Evolutionary conservation across 2,888 invertebrate genomes (phyloP), one percentile per base, ranked within the genome.

Genomic region (Melikaiella ostensackeni): DNA sequence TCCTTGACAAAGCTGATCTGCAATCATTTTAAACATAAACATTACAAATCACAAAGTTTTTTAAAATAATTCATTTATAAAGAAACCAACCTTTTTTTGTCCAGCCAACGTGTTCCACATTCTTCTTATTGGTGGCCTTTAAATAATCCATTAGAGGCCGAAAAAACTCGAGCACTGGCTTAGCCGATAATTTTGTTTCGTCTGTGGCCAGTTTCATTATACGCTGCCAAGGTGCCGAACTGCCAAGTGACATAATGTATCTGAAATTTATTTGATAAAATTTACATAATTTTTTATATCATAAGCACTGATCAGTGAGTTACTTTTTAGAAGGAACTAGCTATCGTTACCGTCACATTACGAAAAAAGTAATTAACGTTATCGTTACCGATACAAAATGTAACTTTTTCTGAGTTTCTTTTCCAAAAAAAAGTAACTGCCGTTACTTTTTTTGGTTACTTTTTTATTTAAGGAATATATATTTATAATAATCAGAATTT

Each of bases 1-100:
- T n/a, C n/a, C 70, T 30, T 19, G n/a, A 50, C 70, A 70, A 46
- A 70, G n/a, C 19, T 70, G 27, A 50, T 30, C 70, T 70, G 30
- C 2, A 46, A 70, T 13, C 0, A 24, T 35, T 27, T 33, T 9
- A 33, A 16, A 27, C 5, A 11, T 9, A 61, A 61, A 19, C 1
- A 61, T 61, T 30, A 30, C 19, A 61, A 13, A 61, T 19, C 21
- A 11, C 7, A 35, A 30, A n/a, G n/a, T 57, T 13, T 4, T 9
- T 9, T 57, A 13, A 3, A 50, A 24, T 24, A 3, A 57, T 1
- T 57, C 5, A 13, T 13, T 27, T 9, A 13, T 3, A 1, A 50
- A 64, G 24, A 38, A 46, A 30, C 46, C 46, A 8, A 46, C 46
- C 1, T 19, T 7, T 42, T 27, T 46, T 4, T 27, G 16, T 66